These are phyloP conservation scores for Oncorhynchus gorbuscha DNA, from an alignment of 2,113 vertebrate species.

Conservation along the genomic window DNA sequence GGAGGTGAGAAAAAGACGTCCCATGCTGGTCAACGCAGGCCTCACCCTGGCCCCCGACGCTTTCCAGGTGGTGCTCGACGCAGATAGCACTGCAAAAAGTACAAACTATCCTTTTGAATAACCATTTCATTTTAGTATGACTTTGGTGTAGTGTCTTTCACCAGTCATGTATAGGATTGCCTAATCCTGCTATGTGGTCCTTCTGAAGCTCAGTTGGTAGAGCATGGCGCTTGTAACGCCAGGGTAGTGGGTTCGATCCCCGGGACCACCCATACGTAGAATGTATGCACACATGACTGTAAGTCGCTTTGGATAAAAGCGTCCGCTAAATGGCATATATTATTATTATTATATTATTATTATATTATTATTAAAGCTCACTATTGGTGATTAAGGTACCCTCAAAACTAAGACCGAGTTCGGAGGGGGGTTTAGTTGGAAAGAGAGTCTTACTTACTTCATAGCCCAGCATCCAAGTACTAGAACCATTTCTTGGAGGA, in stretches of 20 bases:
- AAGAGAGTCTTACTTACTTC: not conserved
- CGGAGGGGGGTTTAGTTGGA: not conserved
- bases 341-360: no score
- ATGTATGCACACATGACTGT: no score
- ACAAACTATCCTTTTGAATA: slow-evolving; percentile 15
- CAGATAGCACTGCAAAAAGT: slow-evolving; percentile 83
- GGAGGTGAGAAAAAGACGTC: slow-evolving; percentile 62
- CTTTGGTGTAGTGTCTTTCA: not conserved
- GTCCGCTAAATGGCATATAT: no score
- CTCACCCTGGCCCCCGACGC: slow-evolving; percentile 79
- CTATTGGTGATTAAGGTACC: not conserved
- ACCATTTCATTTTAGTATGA: not conserved
- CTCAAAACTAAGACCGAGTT: not conserved
- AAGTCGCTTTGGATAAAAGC: no score
- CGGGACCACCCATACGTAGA: no score
- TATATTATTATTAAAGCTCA: no score
- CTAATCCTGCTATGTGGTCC: no score
- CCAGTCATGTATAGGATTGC: no score
- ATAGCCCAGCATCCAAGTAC: not conserved
- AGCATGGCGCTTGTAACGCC: no score
- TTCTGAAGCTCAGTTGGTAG: no score
- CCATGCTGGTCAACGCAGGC: slow-evolving; percentile 82
- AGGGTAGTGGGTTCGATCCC: no score
- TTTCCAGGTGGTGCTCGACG: slow-evolving; percentile 84
- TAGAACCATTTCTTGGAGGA: not conserved